Percentiles rank a stretch among this genome's conserved stretches.
These are phyloP conservation scores for Rhadinocentrus ornatus DNA, from an alignment of 2,797 vertebrate genomes.

Conservation along the genomic window DNA sequence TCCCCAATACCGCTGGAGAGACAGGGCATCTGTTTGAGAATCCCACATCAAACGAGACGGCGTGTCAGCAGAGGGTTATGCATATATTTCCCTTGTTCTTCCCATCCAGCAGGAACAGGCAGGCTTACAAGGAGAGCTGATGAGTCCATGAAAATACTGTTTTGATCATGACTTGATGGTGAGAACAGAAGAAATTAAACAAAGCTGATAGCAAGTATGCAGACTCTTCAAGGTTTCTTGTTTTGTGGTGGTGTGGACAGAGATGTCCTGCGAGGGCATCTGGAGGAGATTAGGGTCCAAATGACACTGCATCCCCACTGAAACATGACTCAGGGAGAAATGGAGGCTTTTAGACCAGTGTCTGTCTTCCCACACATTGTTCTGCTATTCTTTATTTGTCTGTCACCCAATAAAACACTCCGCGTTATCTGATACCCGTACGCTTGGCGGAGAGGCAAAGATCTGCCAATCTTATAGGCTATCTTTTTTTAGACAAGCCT, in stretches of 20 bases:
- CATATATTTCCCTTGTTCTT: slow-evolving; percentile 75
- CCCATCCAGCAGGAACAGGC: slow-evolving; percentile 64
- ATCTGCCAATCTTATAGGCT: slow-evolving; percentile 36
- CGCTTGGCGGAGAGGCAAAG: slow-evolving; percentile 39
- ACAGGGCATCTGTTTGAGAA: slow-evolving; percentile 69
- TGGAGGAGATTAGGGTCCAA: slow-evolving; percentile 80
- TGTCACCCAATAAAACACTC: slow-evolving; percentile 79
- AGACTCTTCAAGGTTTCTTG: slow-evolving; percentile 50
- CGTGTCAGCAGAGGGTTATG: slow-evolving; percentile 70
- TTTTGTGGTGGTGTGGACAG: slow-evolving; percentile 16
- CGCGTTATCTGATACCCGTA: slow-evolving; percentile 62
- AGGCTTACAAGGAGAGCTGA: slow-evolving; percentile 29
- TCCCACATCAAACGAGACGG: slow-evolving; percentile 74
- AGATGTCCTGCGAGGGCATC: slow-evolving; percentile 73
- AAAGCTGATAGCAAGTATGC: slow-evolving; percentile 16
- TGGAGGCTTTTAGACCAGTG: slow-evolving; percentile 71
- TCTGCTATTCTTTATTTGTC: slow-evolving; percentile 80
- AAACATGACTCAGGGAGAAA: slow-evolving; percentile 82
- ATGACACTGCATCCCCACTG: slow-evolving; percentile 75
- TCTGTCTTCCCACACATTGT: slow-evolving; percentile 77
- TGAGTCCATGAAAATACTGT: slow-evolving; percentile 50
- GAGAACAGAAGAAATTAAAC: slow-evolving; percentile 38
- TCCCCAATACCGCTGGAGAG: slow-evolving; percentile 55
- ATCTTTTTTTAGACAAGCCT: slow-evolving; percentile 25
- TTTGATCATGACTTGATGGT: slow-evolving; percentile 53